phyloP scores from a whole-genome alignment of 2,888 invertebrate genomes.

The Sphecodes monilicornis region DNA sequence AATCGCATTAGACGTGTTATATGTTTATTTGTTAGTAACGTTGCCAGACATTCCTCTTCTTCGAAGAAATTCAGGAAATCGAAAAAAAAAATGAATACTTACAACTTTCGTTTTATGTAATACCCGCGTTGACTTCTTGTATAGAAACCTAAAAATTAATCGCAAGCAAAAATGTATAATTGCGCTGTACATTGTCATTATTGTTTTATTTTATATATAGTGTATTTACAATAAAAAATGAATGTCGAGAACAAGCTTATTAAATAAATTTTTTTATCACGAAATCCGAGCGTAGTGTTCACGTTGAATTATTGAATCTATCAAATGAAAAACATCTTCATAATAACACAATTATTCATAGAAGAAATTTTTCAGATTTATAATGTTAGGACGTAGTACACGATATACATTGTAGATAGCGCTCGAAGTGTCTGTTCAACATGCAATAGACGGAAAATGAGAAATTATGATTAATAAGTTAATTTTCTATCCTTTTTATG shows the following conservation, averaged over 20 bases:
- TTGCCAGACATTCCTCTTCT: constrained; percentile 56
- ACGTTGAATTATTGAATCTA: not conserved
- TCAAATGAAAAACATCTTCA: not conserved
- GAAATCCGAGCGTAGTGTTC: not conserved
- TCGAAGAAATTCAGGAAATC: constrained; percentile 10
- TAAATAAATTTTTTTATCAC: constrained; percentile 45
- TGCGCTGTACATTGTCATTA: constrained; percentile 45
- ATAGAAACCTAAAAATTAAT: constrained; percentile 17
- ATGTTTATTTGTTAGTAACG: constrained; percentile 35
- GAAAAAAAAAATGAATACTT: not conserved
- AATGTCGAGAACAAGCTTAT: constrained; percentile 49
- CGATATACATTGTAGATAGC: constrained; percentile 7
- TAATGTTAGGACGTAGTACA: not conserved
- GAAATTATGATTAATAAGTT: constrained; percentile 2
- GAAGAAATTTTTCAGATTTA: not conserved
- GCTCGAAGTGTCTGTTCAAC: not conserved
- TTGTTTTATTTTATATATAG: constrained; percentile 66
- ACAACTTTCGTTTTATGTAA: not conserved
- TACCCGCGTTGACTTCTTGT: constrained; percentile 16
- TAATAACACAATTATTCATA: not conserved
- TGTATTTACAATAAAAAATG: constrained; percentile 65
- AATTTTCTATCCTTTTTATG: not conserved
- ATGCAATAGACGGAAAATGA: not conserved
- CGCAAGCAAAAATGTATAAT: constrained; percentile 37
- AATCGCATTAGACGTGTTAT: constrained; percentile 35